These are phyloP conservation scores for Vultur gryphus DNA, from an alignment of 2,797 vertebrate genomes.

Conservation along the genomic window DNA sequence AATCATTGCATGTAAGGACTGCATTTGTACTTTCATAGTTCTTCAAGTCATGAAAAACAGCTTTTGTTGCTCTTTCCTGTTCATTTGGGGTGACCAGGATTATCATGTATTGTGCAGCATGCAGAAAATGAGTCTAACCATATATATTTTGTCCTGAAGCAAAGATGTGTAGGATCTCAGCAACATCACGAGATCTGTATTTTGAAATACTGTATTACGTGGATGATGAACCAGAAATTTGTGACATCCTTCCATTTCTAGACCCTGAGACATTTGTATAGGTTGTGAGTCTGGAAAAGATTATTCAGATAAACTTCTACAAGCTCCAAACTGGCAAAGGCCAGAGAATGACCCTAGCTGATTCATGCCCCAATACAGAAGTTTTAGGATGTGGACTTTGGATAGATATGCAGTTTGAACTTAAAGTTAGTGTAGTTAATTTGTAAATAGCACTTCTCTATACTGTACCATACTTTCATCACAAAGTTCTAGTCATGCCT, in stretches of 20 bases:
- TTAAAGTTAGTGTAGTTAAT: background rate
- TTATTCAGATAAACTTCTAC: background rate
- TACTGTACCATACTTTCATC: background rate
- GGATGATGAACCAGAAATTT: background rate
- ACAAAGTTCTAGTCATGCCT: background rate
- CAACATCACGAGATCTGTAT: background rate
- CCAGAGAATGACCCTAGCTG: background rate
- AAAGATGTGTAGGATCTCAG: background rate
- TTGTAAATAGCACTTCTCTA: background rate
- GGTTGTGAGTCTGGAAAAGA: background rate
- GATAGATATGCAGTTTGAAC: background rate
- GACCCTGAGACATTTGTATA: background rate
- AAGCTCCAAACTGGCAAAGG: background rate
- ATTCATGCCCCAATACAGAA: background rate
- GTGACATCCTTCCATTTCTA: background rate
- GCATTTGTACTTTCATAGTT: background rate
- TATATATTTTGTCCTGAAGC: background rate
- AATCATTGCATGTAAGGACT: constrained; percentile 84
- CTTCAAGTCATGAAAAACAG: background rate
- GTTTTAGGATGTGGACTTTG: background rate
- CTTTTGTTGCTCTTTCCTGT: background rate
- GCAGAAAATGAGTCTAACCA: background rate
- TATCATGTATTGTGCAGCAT: background rate
- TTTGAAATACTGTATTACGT: background rate
- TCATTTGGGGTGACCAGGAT: background rate